A percentile compares a stretch with the other conserved stretches of the same genome.
Evolutionary conservation across 30 jellyfish, hydroid and myxozoan genomes (phyloP).

Genomic region (Aurelia sp.): DNA sequence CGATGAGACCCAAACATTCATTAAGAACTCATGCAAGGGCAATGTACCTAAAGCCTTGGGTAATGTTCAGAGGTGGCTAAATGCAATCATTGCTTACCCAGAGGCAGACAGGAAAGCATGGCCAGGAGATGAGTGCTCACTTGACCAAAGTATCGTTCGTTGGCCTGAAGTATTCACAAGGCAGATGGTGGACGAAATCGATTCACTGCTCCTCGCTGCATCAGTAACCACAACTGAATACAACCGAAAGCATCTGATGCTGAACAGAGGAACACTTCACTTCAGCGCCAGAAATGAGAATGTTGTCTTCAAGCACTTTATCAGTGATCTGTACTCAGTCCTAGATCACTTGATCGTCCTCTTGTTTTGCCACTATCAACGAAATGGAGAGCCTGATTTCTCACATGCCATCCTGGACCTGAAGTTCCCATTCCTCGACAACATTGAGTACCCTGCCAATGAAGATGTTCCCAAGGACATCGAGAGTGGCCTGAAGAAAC

Average conservation of each 20-base stretch:
- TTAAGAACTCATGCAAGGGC: conserved; percentile 42
- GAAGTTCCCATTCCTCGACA: conserved; percentile 56
- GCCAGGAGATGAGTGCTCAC: conserved; percentile 48
- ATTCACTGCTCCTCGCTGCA: conserved; percentile 61
- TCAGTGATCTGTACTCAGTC: conserved; percentile 47
- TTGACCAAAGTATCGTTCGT: conserved; percentile 58
- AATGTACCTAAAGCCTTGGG: conserved; percentile 54
- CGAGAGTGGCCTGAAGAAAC: conserved; percentile 57
- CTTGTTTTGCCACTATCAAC: conserved; percentile 63
- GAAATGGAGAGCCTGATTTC: conserved; percentile 73
- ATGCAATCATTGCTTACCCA: conserved; percentile 46
- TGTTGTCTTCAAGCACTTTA: conserved; percentile 64
- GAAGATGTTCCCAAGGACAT: conserved; percentile 46
- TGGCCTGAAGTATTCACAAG: conserved; percentile 69
- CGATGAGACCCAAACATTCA: conserved; percentile 36
- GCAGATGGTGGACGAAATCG: conserved; percentile 65
- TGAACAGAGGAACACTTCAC: conserved; percentile 67
- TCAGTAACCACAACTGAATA: conserved; percentile 59
- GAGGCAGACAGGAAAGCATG: conserved; percentile 46
- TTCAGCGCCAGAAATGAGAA: conserved; percentile 68
- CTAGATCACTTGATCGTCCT: conserved; percentile 59
- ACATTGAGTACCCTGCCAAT: conserved; percentile 48
- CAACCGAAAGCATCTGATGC: conserved; percentile 56
- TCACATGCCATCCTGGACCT: conserved; percentile 52
- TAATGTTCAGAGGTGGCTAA: conserved; percentile 40